Evolutionary conservation across 1,140 invertebrate genomes (phyloP).

Genomic region (Ganaspis sp.): DNA sequence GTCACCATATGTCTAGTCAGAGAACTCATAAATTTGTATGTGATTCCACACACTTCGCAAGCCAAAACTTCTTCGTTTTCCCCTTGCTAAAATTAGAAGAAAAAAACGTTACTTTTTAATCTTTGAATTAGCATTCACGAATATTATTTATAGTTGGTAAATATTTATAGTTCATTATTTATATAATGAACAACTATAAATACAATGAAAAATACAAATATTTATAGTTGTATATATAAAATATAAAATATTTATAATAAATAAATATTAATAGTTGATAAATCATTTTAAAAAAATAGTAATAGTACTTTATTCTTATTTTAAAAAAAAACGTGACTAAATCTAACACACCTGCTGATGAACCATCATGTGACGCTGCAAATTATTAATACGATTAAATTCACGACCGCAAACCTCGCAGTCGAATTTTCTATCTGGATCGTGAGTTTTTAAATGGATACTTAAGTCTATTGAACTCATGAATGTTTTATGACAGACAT

Average conservation of each 20-base stretch:
- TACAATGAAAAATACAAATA: no score
- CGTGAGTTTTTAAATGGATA: slow-evolving; percentile 74
- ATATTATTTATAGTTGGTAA: no score
- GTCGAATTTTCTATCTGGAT: slow-evolving; percentile 74
- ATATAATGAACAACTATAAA: no score
- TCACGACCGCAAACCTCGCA: slow-evolving; percentile 75
- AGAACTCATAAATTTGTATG: slow-evolving; percentile 75
- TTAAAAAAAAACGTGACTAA: slow-evolving; percentile 55
- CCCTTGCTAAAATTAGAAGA: slow-evolving; percentile 61
- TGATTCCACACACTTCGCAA: slow-evolving; percentile 74
- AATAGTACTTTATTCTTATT: neutral
- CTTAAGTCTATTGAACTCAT: slow-evolving; percentile 64
- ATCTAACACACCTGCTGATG: slow-evolving; percentile 74
- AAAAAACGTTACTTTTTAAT: slow-evolving; percentile 10
- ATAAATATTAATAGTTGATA: no score
- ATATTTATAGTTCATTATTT: no score
- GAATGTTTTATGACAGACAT: slow-evolving; percentile 72
- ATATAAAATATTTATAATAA: no score
- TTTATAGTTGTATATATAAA: no score
- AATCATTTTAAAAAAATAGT: no score
- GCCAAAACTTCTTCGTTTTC: slow-evolving; percentile 71
- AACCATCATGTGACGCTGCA: slow-evolving; percentile 76
- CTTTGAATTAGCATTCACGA: neutral
- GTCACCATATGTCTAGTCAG: slow-evolving; percentile 76
- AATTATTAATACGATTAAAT: slow-evolving; percentile 75